Evolutionary conservation across 2,113 vertebrate species (phyloP), one percentile per base, ranked within the genome.

Genomic region (Elephantulus edwardii): DNA sequence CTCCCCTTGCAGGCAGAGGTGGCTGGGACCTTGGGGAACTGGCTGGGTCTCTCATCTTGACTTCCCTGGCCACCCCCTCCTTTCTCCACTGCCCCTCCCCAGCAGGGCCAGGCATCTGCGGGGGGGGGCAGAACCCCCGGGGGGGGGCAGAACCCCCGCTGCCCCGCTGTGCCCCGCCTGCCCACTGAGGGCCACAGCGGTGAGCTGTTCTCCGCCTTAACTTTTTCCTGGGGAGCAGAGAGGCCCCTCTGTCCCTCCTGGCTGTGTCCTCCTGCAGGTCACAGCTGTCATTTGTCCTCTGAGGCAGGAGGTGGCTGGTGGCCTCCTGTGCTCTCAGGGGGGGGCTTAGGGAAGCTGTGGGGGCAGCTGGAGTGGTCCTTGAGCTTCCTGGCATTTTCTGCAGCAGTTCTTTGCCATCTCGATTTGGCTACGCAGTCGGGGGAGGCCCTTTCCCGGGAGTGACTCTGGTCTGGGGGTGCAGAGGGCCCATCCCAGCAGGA

Each of bases 401-500:
- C 26, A 10, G 56, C 26, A 60, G 56, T 10, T 60, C 56, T 60
- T 10, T 4, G 19, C 54, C 54, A 56, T 22, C 54, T 56, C n/a
- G n/a, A 17, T 22, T 56, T 56, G 16, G 54, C 14, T 56, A 24
- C 12, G 2, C 54, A 22, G 54, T n/a, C 16, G 17, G 66, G 64
- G 64, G 20, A 8, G 66, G 35, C 35, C 46, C 9, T 26, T 16
- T 56, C 48, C 5, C 40, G 68, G 5, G 54, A 9, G 19, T 3
- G 0, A 10, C n/a, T 3, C 38, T 38, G 42, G 88, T 3, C 38
- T 38, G 42, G 88, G 35, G 35, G 33, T 8, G 8, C 8, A 5
- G 1, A 30, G 11, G 30, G 33, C 3, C 5, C 19, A 20, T 50
- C 22, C 50, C 0, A 0, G 22, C 38, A 42, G 54, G 40, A n/a